Percentiles rank a stretch among this genome's conserved stretches.
Evolutionary conservation across 2,113 vertebrate genomes (phyloP).

Genomic region (Tragulus kanchil): DNA sequence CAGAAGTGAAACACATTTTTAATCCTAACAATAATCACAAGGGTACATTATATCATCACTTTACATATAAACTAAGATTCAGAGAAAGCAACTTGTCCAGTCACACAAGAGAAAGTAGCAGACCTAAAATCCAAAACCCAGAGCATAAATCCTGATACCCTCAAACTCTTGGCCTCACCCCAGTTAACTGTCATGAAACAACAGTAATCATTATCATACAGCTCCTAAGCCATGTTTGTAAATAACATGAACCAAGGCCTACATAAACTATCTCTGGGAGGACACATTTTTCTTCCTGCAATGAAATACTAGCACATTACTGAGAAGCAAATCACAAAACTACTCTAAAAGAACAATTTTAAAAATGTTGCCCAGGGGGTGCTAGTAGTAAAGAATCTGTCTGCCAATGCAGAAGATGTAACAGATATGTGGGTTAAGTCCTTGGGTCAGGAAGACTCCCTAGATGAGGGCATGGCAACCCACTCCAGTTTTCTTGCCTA

Average conservation of each 20-base stretch:
- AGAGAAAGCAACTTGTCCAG: conserved; percentile 31
- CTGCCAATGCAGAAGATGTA: too few species aligned
- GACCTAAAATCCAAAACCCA: neutral
- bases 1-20: conserved; percentile 4
- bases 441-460: too few species aligned
- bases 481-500: too few species aligned
- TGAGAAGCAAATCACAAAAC: neutral
- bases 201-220: neutral
- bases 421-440: too few species aligned
- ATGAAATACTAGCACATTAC: neutral
- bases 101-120: neutral
- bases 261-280: neutral
- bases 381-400: too few species aligned
- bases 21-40: neutral
- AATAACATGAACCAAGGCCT: neutral
- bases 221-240: neutral
- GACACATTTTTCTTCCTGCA: neutral
- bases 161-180: neutral
- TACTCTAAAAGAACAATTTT: conserved; percentile 7
- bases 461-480: too few species aligned
- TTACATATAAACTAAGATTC: neutral
- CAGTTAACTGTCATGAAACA: neutral
- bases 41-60: neutral
- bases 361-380: neutral
- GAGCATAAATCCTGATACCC: neutral